These are phyloP conservation scores for Natator depressus DNA, from an alignment of 2,113 vertebrate species.

Conservation along the genomic window DNA sequence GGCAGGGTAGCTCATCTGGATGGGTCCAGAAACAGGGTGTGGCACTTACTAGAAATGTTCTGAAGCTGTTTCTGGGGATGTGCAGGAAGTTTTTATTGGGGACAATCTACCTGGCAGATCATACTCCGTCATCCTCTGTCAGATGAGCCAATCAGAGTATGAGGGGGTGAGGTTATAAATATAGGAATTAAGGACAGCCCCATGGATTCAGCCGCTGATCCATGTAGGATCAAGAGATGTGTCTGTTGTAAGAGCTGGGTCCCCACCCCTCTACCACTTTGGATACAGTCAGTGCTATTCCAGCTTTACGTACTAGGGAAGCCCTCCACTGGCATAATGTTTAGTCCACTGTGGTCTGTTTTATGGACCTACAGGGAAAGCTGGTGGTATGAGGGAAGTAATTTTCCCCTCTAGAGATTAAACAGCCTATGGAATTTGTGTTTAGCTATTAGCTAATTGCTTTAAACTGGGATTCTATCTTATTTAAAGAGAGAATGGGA, in stretches of 20 bases:
- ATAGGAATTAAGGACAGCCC: background rate
- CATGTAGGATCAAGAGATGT: background rate
- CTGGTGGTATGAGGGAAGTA: background rate
- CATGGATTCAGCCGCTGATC: background rate
- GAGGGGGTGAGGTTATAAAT: background rate
- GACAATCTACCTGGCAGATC: background rate
- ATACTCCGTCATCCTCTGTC: background rate
- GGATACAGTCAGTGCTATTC: background rate
- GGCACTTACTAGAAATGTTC: background rate
- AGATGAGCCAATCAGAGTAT: background rate
- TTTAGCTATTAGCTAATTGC: background rate
- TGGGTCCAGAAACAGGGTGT: background rate
- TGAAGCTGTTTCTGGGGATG: background rate
- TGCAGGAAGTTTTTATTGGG: background rate
- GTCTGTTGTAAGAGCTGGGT: background rate
- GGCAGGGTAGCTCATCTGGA: no score
- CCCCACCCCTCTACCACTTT: background rate
- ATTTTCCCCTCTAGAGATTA: background rate
- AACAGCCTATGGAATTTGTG: background rate
- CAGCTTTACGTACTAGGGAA: background rate
- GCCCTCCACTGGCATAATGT: background rate
- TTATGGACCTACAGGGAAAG: background rate
- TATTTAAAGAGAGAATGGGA: background rate
- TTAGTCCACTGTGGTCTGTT: background rate
- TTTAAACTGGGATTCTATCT: background rate